Evolutionary conservation across 2,888 invertebrate genomes (phyloP).

Genomic region (Morpho helenor): DNA sequence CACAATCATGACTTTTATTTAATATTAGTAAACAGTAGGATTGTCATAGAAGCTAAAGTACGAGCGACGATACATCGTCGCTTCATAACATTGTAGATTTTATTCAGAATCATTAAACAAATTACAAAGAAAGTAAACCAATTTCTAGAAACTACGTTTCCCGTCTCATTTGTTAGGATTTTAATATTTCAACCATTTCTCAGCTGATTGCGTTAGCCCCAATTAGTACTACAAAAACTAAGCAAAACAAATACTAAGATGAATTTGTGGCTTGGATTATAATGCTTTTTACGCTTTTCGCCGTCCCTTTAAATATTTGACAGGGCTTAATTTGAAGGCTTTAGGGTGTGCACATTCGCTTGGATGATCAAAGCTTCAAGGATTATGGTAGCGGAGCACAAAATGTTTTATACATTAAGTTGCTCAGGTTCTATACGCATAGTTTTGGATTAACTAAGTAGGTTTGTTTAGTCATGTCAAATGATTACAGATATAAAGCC

Average conservation of each 20-base stretch:
- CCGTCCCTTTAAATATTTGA: constrained; percentile 9
- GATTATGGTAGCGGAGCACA: too few relatives aligned
- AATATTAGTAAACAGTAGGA: too few relatives aligned
- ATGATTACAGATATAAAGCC: too few relatives aligned
- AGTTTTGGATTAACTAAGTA: too few relatives aligned
- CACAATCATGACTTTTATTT: too few relatives aligned
- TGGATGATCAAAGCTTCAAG: constrained; percentile 4
- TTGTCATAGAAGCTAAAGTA: too few relatives aligned
- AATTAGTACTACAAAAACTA: constrained; percentile 13
- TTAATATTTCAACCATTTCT: constrained; percentile 21
- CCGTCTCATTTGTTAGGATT: constrained; percentile 13
- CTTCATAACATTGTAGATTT: too few relatives aligned
- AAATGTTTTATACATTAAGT: too few relatives aligned
- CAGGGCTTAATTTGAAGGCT: constrained; percentile 13
- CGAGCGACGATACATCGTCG: too few relatives aligned
- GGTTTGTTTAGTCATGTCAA: too few relatives aligned
- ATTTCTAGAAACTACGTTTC: constrained; percentile 9
- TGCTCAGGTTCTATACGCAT: too few relatives aligned
- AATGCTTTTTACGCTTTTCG: neutral
- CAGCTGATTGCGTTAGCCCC: constrained; percentile 23
- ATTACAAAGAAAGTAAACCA: constrained; percentile 14
- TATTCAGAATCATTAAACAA: constrained; percentile 9
- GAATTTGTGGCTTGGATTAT: neutral
- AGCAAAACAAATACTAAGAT: constrained; percentile 3
- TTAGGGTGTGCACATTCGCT: constrained; percentile 2